Conservation (phyloP, 1,140 invertebrate genomes). For the Formica exsecta region DNA sequence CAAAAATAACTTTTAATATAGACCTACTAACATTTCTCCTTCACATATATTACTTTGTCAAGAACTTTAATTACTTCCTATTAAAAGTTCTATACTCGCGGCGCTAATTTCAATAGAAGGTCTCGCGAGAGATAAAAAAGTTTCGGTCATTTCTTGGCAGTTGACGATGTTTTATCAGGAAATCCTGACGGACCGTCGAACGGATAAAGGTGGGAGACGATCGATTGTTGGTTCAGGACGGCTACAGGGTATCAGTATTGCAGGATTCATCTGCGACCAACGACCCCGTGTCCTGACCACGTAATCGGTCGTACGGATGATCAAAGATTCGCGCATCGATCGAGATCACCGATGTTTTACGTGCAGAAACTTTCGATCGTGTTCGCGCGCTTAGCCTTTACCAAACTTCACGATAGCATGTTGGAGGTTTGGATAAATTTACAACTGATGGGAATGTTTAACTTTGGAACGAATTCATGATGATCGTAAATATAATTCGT, state of each 20-base stretch:
- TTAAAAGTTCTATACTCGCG: constrained; percentile 15
- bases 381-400: not conserved
- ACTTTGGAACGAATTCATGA: not conserved
- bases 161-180: constrained; percentile 19
- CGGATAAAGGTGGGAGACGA: constrained; percentile 30
- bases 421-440: constrained; percentile 1
- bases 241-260: constrained; percentile 52
- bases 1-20: not conserved
- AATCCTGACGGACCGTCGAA: constrained; percentile 24
- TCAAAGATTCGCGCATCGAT: constrained; percentile 25
- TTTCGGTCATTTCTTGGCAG: not conserved
- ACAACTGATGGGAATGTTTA: constrained; percentile 23
- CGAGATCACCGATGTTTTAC: constrained; percentile 36
- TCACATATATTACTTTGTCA: not conserved
- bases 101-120: constrained; percentile 9
- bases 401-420: not conserved
- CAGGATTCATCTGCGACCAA: constrained; percentile 71
- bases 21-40: not conserved
- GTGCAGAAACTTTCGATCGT: constrained; percentile 31
- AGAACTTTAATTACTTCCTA: constrained; percentile 30
- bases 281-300: constrained; percentile 67
- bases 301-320: constrained; percentile 60
- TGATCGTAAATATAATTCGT: not conserved
- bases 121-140: not conserved
- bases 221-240: constrained; percentile 51